Conservation (phyloP, 2,797 vertebrate genomes). For the Acipenser oxyrinchus region DNA sequence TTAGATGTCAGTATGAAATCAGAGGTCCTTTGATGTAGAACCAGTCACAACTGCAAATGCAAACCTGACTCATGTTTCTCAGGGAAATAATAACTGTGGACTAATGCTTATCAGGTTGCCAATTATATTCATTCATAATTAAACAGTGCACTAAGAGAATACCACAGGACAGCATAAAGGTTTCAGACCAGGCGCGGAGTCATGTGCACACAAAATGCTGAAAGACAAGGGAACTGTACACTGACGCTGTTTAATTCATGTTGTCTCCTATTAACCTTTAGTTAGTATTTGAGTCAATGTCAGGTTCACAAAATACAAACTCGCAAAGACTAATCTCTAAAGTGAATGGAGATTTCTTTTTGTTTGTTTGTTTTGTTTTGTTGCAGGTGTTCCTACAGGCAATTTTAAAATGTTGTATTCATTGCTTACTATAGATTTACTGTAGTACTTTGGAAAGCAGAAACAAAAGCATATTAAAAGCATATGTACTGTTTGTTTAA, state of each 20-base stretch:
- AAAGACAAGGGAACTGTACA: constrained; percentile 37
- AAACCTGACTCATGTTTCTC: constrained; percentile 35
- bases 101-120: constrained; percentile 59
- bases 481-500: no score
- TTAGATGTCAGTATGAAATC: constrained; percentile 33
- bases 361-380: no score
- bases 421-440: no score
- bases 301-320: no score
- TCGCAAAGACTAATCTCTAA: no score
- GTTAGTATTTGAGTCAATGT: constrained; percentile 11
- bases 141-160: constrained; percentile 45
- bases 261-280: constrained; percentile 55
- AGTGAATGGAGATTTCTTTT: no score
- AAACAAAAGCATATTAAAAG: no score
- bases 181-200: constrained; percentile 36
- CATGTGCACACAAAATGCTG: constrained; percentile 51
- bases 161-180: constrained; percentile 34
- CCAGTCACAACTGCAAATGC: constrained; percentile 6
- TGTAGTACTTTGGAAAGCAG: no score
- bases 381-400: no score
- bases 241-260: constrained; percentile 51
- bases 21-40: constrained; percentile 21
- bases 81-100: constrained; percentile 38
- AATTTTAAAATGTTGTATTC: no score
- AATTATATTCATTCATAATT: constrained; percentile 61